Base-by-base conservation (phyloP, 2,797 vertebrate genomes). In the Sebastes nivosus region DNA sequence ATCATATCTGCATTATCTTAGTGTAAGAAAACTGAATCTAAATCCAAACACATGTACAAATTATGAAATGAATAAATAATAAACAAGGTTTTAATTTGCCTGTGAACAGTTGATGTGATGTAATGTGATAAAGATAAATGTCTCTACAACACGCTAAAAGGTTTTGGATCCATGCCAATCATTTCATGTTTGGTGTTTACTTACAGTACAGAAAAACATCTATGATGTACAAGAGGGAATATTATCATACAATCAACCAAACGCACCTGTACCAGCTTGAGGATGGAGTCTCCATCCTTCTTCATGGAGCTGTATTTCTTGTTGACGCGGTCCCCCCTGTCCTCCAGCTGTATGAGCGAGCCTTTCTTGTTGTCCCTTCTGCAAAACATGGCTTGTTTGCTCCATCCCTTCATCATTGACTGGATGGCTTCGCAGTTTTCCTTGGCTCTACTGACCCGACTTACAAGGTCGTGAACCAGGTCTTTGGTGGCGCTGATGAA, bases 361-460 rank as follows among this genome's bases (percentile, higher is more conserved):
- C 95, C 94, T 90, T 93, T 96, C 67, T 93, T 95, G 87, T 91
- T 95, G 82, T 97, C 96, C 72, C 95, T 96, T 86, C 95, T 93
- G 87, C 92, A 94, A 81, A 96, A 96, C 77, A 96, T 85, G 0
- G 84, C 67, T 34, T 93, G 92, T 77, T 95, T 95, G 14, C 93
- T 92, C 96, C 96, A 97, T 7, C 75, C 57, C 16, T 91, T 95
- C 95, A 95, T 94, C 64, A 94, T 83, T 24, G 88, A 93, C 81
- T 96, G 95, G 55, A 97, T 92, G 38, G 36, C 60, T 18, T 84
- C 89, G 72, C 95, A 67, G 4, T 96, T 96, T 38, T 93, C 94
- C 85, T 96, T 97, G 2, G 95, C 84, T 79, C 27, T 90, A 75
- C 93, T 88, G 59, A 96, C 92, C 76, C 96, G 92, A 79, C 57